Base-by-base conservation (phyloP, 1,140 invertebrate genomes). In the Bombus turneri region DNA sequence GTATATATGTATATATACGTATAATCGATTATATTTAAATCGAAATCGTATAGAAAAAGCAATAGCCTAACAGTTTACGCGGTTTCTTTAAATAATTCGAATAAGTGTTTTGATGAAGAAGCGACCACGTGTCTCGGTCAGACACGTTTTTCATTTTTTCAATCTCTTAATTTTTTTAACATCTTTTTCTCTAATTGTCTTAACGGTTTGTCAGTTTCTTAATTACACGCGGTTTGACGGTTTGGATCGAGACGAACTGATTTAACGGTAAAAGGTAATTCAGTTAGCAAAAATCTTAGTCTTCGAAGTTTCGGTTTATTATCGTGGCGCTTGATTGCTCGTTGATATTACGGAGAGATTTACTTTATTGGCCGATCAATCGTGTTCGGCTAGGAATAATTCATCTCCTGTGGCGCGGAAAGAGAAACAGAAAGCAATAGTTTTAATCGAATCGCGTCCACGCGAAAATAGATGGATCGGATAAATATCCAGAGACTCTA, bases 11-110 rank as follows among this genome's bases (percentile, higher is more conserved):
- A 3, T 62, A 66, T 66, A 25, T 66, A 28, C 57, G 39, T 53
- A 57, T 57, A 72, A 79, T 71, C 66, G 53, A 71, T 66, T 71
- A 62, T 71, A 71, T 47, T 84, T 57, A 43, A 80, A n/a, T 80
- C 47, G 83, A 79, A 78, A 62, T 79, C 18, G 47, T 57, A 84
- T 72, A 84, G 76, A 84, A 84, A 84, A 72, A 59, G 82, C 64
- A 78, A 84, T 59, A 68, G 22, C 22, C 43, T 69, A 43, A 78
- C 4, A 34, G n/a, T 13, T 47, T 79, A 72, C 41, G 77, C 53
- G 53, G 1, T 76, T 62, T 79, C 34, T 68, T 22, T 4, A 37
- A 15, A 62, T 57, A 75, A 84, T 28, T 43, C n/a, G 82, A 69
- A 78, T 71, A 43, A 9, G 1, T 2, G 15, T 53, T 47, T 59